Percentiles rank a stretch among this genome's conserved stretches.
Evolutionary conservation across 2,113 vertebrate species (phyloP).

Genomic region (Cephalopterus ornatus): DNA sequence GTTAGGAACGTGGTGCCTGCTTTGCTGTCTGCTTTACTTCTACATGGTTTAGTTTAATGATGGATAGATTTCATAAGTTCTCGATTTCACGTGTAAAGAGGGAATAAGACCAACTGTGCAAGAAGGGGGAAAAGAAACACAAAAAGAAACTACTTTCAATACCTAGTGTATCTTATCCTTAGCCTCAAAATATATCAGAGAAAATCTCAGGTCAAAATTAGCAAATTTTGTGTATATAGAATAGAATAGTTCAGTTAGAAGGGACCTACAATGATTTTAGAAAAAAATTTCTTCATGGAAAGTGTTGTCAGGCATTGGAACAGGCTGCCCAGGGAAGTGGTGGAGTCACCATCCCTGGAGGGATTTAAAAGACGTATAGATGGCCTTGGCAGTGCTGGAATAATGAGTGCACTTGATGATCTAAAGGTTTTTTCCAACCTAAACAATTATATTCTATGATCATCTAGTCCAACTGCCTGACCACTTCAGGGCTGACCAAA

Average conservation of each 20-base stretch:
- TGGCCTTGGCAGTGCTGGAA: not conserved
- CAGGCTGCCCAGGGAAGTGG: not conserved
- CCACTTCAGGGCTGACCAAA: not conserved
- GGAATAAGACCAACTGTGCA: not conserved
- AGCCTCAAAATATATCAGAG: not conserved
- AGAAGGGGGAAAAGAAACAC: not conserved
- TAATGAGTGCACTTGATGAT: not conserved
- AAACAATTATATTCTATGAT: not conserved
- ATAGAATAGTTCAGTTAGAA: not conserved
- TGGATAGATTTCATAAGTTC: not conserved
- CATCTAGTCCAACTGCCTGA: not conserved
- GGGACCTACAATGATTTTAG: not conserved
- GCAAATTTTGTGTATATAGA: not conserved
- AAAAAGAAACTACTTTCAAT: not conserved
- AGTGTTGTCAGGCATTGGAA: not conserved
- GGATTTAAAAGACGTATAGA: not conserved
- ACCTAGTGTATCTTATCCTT: not conserved
- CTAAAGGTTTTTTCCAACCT: not conserved
- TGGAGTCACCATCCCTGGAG: not conserved
- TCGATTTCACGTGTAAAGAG: not conserved
- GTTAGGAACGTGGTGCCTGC: not conserved
- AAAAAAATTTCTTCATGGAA: not conserved
- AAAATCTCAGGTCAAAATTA: not conserved
- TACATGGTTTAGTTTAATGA: not conserved
- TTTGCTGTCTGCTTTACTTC: not conserved